phyloP scores from a whole-genome alignment of 2,888 invertebrate genomes.

The Agrilus biguttatus region DNA sequence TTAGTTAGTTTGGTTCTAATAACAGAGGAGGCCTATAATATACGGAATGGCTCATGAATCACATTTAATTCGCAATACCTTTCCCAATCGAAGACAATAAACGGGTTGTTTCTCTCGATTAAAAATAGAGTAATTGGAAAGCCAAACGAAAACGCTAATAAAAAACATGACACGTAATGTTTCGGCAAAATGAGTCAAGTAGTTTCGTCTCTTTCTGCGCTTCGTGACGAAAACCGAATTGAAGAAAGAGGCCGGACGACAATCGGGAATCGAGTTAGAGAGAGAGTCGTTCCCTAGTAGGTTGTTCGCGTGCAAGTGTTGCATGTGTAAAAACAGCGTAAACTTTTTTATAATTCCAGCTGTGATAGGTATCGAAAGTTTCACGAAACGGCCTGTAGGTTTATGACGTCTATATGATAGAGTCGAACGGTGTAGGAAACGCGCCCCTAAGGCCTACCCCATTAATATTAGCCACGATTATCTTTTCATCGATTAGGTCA shows the following conservation, averaged over 20 bases:
- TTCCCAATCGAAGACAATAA: no score
- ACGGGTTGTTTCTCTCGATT: no score
- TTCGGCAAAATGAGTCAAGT: no score
- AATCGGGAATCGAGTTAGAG: background rate
- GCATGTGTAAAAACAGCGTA: slow-evolving; percentile 30
- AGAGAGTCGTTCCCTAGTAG: no score
- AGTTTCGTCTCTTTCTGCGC: background rate
- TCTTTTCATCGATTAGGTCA: slow-evolving; percentile 10
- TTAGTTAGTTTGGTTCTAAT: no score
- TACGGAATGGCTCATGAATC: no score
- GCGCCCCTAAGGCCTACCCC: slow-evolving; percentile 12
- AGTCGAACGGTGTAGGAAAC: slow-evolving; percentile 10
- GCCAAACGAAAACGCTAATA: no score
- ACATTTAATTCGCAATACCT: no score
- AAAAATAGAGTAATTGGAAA: no score
- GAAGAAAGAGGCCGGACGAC: background rate
- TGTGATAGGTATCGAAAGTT: slow-evolving; percentile 25
- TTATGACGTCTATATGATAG: slow-evolving; percentile 13
- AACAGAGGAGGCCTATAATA: no score
- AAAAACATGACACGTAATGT: no score
- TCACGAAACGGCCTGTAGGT: slow-evolving; percentile 22
- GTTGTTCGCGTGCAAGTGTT: slow-evolving; percentile 23
- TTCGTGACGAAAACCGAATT: background rate
- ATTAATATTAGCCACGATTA: slow-evolving; percentile 17
- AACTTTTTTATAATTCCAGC: slow-evolving; percentile 26